Conservation (phyloP, 2,113 vertebrate genomes). For the Python bivittatus region DNA sequence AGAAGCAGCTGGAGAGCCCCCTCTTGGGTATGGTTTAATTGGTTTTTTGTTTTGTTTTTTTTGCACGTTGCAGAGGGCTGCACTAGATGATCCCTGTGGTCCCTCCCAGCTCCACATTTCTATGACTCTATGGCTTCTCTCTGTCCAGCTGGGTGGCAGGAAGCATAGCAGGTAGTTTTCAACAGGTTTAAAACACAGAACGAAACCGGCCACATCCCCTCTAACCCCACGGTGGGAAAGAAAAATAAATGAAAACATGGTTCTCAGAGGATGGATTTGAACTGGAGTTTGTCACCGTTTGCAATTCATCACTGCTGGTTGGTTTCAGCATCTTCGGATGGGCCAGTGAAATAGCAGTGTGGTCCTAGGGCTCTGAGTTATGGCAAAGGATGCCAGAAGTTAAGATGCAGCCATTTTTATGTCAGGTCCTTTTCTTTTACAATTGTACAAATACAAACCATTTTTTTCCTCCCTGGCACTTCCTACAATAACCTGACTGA, state of each 20-base stretch:
- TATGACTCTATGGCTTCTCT: not conserved
- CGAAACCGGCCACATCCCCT: not conserved
- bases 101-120: not conserved
- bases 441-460: not conserved
- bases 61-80: not conserved
- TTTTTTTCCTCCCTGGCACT: not conserved
- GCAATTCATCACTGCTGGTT: not conserved
- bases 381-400: too few relatives aligned
- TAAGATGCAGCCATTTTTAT: not conserved
- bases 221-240: not conserved
- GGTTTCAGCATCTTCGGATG: rapidly evolving
- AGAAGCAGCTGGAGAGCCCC: not conserved
- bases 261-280: not conserved
- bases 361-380: too few relatives aligned
- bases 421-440: not conserved
- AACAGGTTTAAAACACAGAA: not conserved
- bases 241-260: not conserved
- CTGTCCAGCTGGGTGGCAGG: not conserved
- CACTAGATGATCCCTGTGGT: not conserved
- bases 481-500: not conserved
- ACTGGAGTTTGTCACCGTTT: not conserved
- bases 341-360: not conserved
- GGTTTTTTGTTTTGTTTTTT: not conserved
- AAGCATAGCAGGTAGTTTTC: not conserved
- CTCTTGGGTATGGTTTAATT: not conserved